These are phyloP conservation scores for Glareola pratincola DNA, from an alignment of 2,113 vertebrate genomes.

Conservation along the genomic window DNA sequence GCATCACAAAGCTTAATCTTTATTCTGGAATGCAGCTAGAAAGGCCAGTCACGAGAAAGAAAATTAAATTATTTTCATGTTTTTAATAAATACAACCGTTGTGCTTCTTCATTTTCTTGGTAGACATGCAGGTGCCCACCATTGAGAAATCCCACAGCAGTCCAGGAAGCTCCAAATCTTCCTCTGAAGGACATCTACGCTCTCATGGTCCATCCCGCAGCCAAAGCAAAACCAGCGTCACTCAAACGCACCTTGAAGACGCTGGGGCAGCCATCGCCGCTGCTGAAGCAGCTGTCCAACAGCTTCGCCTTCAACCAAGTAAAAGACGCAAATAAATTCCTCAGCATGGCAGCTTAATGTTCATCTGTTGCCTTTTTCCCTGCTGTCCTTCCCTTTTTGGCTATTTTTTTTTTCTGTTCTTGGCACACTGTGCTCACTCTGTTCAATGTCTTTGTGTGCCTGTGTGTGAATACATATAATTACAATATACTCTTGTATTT, in stretches of 20 bases:
- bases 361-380: constrained; percentile 87
- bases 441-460: constrained; percentile 77
- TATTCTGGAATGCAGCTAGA: neutral
- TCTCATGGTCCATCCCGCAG: constrained; percentile 96
- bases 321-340: constrained; percentile 93
- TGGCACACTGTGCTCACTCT: constrained; percentile 76
- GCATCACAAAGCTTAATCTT: neutral
- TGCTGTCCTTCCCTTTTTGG: constrained; percentile 71
- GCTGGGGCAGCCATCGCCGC: constrained; percentile 96
- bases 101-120: constrained; percentile 37
- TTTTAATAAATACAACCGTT: constrained; percentile 21
- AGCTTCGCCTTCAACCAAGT: constrained; percentile 99
- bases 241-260: constrained; percentile 96
- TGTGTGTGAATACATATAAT: constrained; percentile 74
- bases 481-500: constrained; percentile 70
- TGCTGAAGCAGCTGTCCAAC: constrained; percentile 95
- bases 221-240: constrained; percentile 99
- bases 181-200: constrained; percentile 95
- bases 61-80: neutral
- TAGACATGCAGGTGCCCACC: constrained; percentile 93
- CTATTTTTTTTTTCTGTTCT: constrained; percentile 67
- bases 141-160: constrained; percentile 99
- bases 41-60: neutral
- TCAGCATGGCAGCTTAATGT: constrained; percentile 89
- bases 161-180: constrained; percentile 97